Base-by-base conservation (phyloP, 37 sponge, comb jelly and placozoan genomes). In the Geodia barretti region DNA sequence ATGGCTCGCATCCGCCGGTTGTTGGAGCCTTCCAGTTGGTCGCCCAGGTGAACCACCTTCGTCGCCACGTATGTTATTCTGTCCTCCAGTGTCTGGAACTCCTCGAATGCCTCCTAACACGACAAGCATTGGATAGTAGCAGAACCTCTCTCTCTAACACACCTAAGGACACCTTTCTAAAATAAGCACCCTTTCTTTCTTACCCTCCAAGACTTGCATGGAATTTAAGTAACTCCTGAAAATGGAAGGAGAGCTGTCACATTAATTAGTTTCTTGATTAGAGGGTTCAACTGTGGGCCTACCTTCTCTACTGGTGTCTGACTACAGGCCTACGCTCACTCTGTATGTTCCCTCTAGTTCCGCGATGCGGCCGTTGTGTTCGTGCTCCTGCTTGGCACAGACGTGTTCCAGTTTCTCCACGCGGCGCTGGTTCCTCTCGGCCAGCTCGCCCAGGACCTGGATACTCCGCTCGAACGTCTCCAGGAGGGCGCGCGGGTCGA, bases 21-120 rank as follows among this genome's bases (percentile, higher is more conserved):
- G 86, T 96, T 96, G 37, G 87, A 79, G 65, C 86, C 84, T 89
- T 96, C 97, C 89, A 96, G 82, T 78, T 96, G 97, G 80, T 96
- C 97, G 7, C 97, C 97, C 19, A 96, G 84, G 40, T 96, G 93
- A n/a, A 96, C 97, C 77, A 96, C 97, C 73, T 96, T 96, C 39
- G 92, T 90, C 20, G 97, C 90, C 39, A 96, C 92, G 2, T 75
- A 36, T 9, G 85, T 91, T 34, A 96, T 91, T 66, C 91, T 43
- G 58, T 91, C 89, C 59, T 96, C 97, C 25, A 96, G 87, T 19
- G 4, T 81, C 54, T 94, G 91, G 62, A 90, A 94, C 42, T 94
- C 88, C 38, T 26, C 29, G 59, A 86, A 87, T 9, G 90, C 82
- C 26, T 89, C 89, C 94, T 93, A 38, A 23, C 41, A 33, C n/a